Evolutionary conservation across 2,797 vertebrate species (phyloP), one percentile per base, ranked within the genome.

Genomic region (Pseudochirops corinnae): DNA sequence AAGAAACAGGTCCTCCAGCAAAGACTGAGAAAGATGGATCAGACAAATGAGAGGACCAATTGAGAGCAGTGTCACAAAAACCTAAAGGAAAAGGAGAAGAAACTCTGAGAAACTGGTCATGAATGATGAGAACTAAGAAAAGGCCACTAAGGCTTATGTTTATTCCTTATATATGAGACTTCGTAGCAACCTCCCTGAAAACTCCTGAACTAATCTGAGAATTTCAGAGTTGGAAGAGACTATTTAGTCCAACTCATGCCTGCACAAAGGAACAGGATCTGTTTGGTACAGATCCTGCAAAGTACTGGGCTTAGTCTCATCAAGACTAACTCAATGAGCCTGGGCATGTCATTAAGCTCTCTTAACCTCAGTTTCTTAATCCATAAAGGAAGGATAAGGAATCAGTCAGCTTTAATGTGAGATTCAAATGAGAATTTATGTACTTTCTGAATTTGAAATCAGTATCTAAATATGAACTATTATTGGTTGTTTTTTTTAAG

Each of bases 151-250:
- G 46, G 29, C 13, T 92, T n/a, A 52, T 33, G 56, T 52, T 90
- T 60, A 55, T 46, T 95, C 60, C 74, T 92, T 62, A 4, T 33
- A 56, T 92, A 57, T 33, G 28, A 93, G 58, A 87, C 55, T 91
- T 90, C 92, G 0, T 1, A 74, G 33, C 11, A 93, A 53, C 39
- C 31, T 92, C 67, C 93, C 53, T 5, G 55, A 96, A 97, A 95
- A 39, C 57, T 67, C 11, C 33, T 55, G 16, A 39, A 28, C 46
- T 58, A n/a, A 94, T 50, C 4, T 92, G n/a, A 90, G 39, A 50
- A 46, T 92, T 21, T 93, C 21, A 94, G 74, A 93, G 60, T 9
- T 18, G 55, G 28, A 82, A 94, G 74, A 18, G 21, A 87, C 24
- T 26, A 46, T 26, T 82, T 82, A 74, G 31, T 26, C 74, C 57